Evolutionary conservation across 2,888 invertebrate species (phyloP), one percentile per base, ranked within the genome.

Genomic region (Apotomis betuletana): DNA sequence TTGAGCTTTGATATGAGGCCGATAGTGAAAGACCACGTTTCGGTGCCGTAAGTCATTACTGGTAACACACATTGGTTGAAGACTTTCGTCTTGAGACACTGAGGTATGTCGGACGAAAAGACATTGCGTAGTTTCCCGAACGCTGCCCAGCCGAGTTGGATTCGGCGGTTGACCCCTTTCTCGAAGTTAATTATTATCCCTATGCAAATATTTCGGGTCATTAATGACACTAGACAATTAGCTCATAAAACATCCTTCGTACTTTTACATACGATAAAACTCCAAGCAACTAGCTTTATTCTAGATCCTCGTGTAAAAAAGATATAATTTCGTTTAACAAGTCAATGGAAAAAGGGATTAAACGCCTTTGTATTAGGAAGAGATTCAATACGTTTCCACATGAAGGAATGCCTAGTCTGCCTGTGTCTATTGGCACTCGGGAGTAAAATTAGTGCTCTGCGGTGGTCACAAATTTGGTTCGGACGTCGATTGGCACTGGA

Each of bases 371-470:
- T n/a, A 13, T 4, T 52, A 38, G 9, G 52, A n/a, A 13, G 13
- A 41, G n/a, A 52, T 51, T 52, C 38, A 13, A 38, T 41, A 2
- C 62, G 36, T 63, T 52, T 52, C 38, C 6, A 6, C 41, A 6
- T 6, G 5, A 41, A 41, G 41, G 41, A 49, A 27, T 27, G 27
- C 27, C 27, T 27, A 27, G 27, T 27, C 27, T 27, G 27, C 27
- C 27, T 27, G 27, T 27, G 27, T 8, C 6, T 10, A 9, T 9
- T 9, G 49, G 6, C 49, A 49, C 49, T 49, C 6, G 41, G 10
- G 69, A 46, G 49, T 62, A 62, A 62, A 69, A 63, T 69, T 64
- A 70, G 67, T 57, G 49, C 41, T 52, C 69, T 38, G 62, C 54
- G 41, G 65, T 49, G 67, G 57, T 67, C 55, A 51, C 71, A 67